Evolutionary conservation across 1,140 invertebrate species (phyloP), one percentile per base, ranked within the genome.

Genomic region (Argopecten irradians): DNA sequence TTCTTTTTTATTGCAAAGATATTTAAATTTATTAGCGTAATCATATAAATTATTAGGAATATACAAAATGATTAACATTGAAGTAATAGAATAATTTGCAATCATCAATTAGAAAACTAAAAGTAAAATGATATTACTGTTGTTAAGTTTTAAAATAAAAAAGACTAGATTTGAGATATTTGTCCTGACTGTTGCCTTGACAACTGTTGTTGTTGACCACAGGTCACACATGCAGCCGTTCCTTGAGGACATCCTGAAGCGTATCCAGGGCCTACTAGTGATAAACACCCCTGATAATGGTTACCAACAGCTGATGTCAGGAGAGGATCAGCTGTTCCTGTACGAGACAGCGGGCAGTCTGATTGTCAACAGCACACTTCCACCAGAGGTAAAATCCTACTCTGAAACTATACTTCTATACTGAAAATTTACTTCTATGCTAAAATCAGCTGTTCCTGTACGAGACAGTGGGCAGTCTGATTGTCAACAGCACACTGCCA

Each of bases 401-500:
- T 28, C 55, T 28, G 55, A 28, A 71, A 71, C 55, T 28, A 28
- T n/a, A n/a, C n/a, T n/a, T n/a, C n/a, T n/a, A n/a, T n/a, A n/a
- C n/a, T n/a, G n/a, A n/a, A n/a, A n/a, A n/a, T n/a, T n/a, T n/a
- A n/a, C n/a, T n/a, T n/a, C n/a, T n/a, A n/a, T n/a, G n/a, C n/a
- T n/a, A n/a, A n/a, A n/a, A 97, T 91, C 96, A 97, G 90, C 92
- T 97, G 8, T 96, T 96, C 92, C 92, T 97, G 28, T 97, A 96
- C 91, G 96, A 97, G 95, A 96, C 96, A 46, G 96, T 96, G 39
- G 96, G 96, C 11, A 95, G 96, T 86, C 93, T 97, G 13, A 96
- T 97, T 85, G 95, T 97, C 7, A 95, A 95, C 39, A 95, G 95
- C 86, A 93, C 95, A 86, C 95, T 95, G 84, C 92, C 95, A 34